Conservation (phyloP, 2,797 vertebrate species). For the Malurus leucopterus region DNA sequence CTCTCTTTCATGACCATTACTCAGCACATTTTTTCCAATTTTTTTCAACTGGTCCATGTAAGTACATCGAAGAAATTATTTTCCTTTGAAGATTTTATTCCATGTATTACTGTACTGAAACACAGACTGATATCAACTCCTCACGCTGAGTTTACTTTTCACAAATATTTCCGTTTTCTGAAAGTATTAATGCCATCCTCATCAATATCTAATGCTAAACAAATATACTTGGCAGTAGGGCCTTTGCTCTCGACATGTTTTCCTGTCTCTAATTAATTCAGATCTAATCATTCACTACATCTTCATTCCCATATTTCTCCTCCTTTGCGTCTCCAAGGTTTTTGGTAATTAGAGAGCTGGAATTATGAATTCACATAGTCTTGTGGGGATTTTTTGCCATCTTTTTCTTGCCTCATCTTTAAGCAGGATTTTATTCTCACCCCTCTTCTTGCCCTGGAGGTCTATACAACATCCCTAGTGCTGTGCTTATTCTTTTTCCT, state of each 20-base stretch:
- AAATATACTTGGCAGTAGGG: neutral
- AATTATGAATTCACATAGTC: neutral
- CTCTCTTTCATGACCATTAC: neutral
- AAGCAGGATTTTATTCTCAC: conserved; percentile 46
- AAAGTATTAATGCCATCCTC: neutral
- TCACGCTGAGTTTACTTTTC: neutral
- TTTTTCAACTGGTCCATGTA: neutral
- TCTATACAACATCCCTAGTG: conserved; percentile 15
- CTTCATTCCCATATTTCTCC: conserved; percentile 38
- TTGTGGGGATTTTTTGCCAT: neutral
- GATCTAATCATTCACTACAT: conserved; percentile 20
- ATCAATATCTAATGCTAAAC: neutral
- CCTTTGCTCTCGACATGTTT: conserved; percentile 3
- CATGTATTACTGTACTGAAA: neutral
- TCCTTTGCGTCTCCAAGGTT: conserved; percentile 9
- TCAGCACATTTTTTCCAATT: neutral
- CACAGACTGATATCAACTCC: neutral
- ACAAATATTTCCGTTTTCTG: neutral
- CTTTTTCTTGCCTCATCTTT: conserved; percentile 34
- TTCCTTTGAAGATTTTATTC: neutral
- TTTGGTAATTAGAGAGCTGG: conserved; percentile 34
- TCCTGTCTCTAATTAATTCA: conserved; percentile 47
- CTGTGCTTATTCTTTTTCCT: conserved; percentile 17
- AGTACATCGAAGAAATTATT: neutral
- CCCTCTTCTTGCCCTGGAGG: conserved; percentile 38